These are phyloP conservation scores for Pristionchus pacificus DNA, from an alignment of 1,140 invertebrate genomes.

Conservation along the genomic window DNA sequence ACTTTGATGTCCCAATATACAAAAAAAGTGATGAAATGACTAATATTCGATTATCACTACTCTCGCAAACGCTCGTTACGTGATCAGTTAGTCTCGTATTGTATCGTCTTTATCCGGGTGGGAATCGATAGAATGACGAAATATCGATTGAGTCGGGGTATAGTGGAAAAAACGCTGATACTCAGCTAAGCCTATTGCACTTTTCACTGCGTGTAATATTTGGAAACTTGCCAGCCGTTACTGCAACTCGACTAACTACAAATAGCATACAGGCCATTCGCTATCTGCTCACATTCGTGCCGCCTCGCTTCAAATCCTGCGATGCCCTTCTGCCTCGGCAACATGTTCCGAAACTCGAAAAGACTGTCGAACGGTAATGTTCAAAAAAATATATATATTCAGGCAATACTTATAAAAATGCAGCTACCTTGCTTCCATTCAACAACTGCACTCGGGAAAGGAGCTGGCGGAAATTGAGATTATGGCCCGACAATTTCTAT, in stretches of 20 bases:
- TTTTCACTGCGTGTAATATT: no score
- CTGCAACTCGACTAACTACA: background rate
- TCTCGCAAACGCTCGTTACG: background rate
- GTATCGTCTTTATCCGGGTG: no score
- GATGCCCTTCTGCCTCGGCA: constrained; percentile 39
- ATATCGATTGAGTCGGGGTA: no score
- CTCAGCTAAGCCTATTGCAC: no score
- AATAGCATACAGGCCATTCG: constrained; percentile 31
- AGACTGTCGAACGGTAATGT: constrained; percentile 25
- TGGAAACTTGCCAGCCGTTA: no score
- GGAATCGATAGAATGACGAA: no score
- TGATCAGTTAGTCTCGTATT: background rate
- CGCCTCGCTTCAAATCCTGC: constrained; percentile 41
- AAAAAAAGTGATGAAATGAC: background rate
- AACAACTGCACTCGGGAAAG: constrained; percentile 18
- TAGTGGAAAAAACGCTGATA: no score
- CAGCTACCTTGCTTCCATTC: constrained; percentile 23
- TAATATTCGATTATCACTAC: constrained; percentile 4
- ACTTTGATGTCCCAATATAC: constrained; percentile 2
- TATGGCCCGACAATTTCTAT: background rate
- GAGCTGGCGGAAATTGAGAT: background rate
- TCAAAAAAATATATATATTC: background rate
- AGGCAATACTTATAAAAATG: background rate
- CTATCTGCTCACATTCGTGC: constrained; percentile 27
- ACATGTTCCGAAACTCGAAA: constrained; percentile 38